Percentiles rank a stretch among this genome's conserved stretches.
These are phyloP conservation scores for Lissocephala sabroskyi DNA, from an alignment of 2,888 invertebrate genomes.

Conservation along the genomic window DNA sequence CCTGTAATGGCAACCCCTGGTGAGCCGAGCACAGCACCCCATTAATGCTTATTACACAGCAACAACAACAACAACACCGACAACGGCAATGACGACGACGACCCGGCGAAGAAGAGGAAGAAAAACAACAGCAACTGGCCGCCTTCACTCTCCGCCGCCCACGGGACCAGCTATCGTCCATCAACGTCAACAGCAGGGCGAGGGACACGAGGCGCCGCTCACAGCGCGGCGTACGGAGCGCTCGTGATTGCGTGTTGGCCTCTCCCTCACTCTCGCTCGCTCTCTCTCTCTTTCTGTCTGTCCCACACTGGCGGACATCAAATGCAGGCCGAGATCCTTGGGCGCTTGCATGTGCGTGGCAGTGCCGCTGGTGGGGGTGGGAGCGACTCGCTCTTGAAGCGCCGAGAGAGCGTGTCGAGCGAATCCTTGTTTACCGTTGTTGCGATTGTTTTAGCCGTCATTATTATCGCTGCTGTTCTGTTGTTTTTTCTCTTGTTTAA, in stretches of 20 bases:
- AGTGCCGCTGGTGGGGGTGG: background rate
- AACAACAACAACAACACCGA: background rate
- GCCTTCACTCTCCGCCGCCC: background rate
- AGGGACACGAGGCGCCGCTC: constrained; percentile 11
- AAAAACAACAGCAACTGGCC: constrained; percentile 35
- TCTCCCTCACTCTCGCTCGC: constrained; percentile 6
- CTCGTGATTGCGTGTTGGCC: constrained; percentile 55
- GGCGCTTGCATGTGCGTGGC: background rate
- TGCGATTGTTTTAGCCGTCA: constrained; percentile 60
- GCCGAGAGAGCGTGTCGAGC: constrained; percentile 52
- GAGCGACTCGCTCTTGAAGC: constrained; percentile 40
- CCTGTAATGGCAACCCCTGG: constrained; percentile 12
- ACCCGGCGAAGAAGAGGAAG: background rate
- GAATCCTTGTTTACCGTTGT: constrained; percentile 63
- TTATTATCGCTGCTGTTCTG: constrained; percentile 46
- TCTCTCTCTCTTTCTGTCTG: background rate
- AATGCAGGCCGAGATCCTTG: background rate
- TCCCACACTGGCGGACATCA: too few relatives aligned
- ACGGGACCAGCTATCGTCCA: background rate
- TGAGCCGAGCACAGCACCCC: constrained; percentile 34
- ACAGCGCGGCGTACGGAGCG: constrained; percentile 15
- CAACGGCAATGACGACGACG: background rate
- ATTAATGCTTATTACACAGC: constrained; percentile 53
- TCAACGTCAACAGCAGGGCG: background rate
- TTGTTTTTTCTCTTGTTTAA: constrained; percentile 15